Evolutionary conservation across 2,888 invertebrate genomes (phyloP), one percentile per base, ranked within the genome.

Genomic region (Salpingus planirostris): DNA sequence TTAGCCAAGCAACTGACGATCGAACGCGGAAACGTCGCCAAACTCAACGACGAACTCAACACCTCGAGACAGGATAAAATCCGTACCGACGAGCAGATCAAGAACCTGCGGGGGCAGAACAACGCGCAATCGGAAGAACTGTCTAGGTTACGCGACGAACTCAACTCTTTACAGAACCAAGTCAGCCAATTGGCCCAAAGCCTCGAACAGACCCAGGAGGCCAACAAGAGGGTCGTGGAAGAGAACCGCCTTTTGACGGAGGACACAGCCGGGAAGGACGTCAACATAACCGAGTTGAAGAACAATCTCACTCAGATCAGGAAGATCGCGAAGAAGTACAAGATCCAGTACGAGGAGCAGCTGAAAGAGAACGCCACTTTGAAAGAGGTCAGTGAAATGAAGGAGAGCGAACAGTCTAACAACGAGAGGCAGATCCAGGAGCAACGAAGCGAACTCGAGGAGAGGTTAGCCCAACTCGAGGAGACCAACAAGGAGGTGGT

Each of bases 241-340:
- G 76, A 78, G 22, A 67, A 80, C 29, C 61, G 71, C 4, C 76
- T 76, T 50, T 54, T 81, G 8, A 71, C 69, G 11, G 80, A 82
- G 51, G 81, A 82, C 29, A 54, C 80, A 3, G 66, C 72, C 3
- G 70, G 67, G 11, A 85, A 82, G 56, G 81, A 83, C 43, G 74
- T 73, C 1, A 67, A 74, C 13, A 64, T 84, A 8, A 73, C 70
- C 22, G 64, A 63, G 36, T 44, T 63, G 23, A 63, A 52, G 62
- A 71, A 52, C 59, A 71, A 60, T 38, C 46, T 64, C n/a, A 47
- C 55, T 2, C 61, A 62, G 42, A 79, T 88, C 21, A 76, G 87
- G 46, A 90, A 87, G 60, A 88, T 95, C 45, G 95, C 92, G 3
- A 86, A 90, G 53, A 90, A 90, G 54, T 95, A 93, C 60, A 93